phyloP scores from a whole-genome alignment of 1,140 invertebrate genomes.

The Bombus ignitus region DNA sequence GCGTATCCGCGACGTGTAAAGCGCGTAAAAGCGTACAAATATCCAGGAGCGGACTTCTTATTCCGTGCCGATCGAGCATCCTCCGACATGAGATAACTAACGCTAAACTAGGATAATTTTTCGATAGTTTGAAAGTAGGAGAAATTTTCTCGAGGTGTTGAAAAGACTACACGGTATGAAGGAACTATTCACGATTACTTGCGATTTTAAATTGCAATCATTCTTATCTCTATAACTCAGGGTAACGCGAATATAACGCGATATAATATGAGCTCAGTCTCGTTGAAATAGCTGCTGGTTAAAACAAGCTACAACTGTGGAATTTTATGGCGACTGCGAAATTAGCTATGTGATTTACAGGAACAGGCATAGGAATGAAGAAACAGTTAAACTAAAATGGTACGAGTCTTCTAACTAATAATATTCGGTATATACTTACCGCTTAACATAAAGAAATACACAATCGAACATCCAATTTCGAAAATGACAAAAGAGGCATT shows the following conservation, averaged over 20 bases:
- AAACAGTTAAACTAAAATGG: no score
- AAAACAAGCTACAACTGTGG: constrained; percentile 2
- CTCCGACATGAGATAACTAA: no score
- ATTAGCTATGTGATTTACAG: not conserved
- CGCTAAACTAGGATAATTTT: constrained; percentile 52
- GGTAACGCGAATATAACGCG: not conserved
- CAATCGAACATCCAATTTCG: no score
- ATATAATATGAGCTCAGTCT: not conserved
- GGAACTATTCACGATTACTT: not conserved
- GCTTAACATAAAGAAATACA: no score
- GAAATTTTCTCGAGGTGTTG: constrained; percentile 25
- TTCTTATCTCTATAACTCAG: constrained; percentile 14
- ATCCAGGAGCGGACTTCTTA: no score
- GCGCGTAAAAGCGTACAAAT: no score
- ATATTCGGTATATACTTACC: no score
- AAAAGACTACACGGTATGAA: not conserved
- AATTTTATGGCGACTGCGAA: not conserved
- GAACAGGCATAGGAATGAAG: no score
- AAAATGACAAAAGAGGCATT: no score
- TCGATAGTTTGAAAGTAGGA: constrained; percentile 32
- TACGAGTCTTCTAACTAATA: no score
- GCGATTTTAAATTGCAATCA: constrained; percentile 40
- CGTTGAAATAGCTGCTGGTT: constrained; percentile 3
- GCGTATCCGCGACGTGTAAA: constrained; percentile 18
- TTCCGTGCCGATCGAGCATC: no score